Evolutionary conservation across 2,797 vertebrate genomes (phyloP).

Genomic region (Lithobates pipiens): DNA sequence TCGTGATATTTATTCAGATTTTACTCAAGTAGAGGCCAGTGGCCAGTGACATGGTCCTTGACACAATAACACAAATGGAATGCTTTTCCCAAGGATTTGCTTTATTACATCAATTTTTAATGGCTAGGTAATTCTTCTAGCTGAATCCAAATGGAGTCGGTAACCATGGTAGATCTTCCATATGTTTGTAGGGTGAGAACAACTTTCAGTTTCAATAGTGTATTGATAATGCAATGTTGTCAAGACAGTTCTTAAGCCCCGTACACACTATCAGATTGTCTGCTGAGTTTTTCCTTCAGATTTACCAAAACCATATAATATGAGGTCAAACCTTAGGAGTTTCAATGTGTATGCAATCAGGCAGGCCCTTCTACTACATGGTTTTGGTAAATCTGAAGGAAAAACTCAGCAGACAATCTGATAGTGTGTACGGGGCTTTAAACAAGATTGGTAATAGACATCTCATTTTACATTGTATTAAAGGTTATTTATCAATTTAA

Average conservation of each 20-base stretch:
- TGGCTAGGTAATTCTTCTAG: slow-evolving; percentile 65
- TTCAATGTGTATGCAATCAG: too few relatives aligned
- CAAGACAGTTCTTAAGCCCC: not conserved
- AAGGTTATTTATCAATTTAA: too few relatives aligned
- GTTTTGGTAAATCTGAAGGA: too few relatives aligned
- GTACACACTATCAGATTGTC: too few relatives aligned
- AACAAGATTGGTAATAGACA: too few relatives aligned
- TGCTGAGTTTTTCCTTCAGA: too few relatives aligned
- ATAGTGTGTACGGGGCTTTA: too few relatives aligned
- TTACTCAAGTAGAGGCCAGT: slow-evolving; percentile 59
- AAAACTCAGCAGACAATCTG: too few relatives aligned
- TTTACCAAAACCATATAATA: too few relatives aligned
- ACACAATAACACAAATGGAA: slow-evolving; percentile 62
- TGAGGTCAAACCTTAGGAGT: too few relatives aligned
- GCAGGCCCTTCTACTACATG: too few relatives aligned
- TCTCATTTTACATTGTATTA: too few relatives aligned
- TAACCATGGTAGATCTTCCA: not conserved
- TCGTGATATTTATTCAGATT: slow-evolving; percentile 70
- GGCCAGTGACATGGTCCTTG: slow-evolving; percentile 61
- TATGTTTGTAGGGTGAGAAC: not conserved
- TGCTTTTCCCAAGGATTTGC: slow-evolving; percentile 63
- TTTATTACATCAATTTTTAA: slow-evolving; percentile 65
- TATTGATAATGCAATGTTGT: not conserved
- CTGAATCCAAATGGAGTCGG: slow-evolving; percentile 53
- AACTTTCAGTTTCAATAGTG: not conserved